phyloP scores from a whole-genome alignment of 2,797 vertebrate species.

The Acrossocheilus fasciatus region DNA sequence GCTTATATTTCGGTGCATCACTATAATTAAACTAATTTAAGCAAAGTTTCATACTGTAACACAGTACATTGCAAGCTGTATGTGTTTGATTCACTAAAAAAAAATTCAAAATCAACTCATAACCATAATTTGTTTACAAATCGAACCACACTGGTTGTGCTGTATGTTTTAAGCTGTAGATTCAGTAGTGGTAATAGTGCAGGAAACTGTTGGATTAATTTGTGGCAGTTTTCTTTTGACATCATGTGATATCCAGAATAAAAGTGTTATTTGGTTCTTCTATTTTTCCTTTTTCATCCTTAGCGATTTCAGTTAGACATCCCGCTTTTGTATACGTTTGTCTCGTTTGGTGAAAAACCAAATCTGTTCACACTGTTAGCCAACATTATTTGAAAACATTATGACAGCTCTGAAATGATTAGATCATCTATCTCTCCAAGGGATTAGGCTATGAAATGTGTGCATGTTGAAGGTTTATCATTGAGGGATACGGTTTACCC shows the following conservation, averaged over 20 bases:
- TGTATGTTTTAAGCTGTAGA: neutral
- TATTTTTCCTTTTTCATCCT: neutral
- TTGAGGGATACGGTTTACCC: constrained; percentile 3
- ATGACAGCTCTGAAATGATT: neutral
- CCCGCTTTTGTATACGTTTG: neutral
- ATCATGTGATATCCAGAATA: neutral
- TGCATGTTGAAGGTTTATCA: constrained; percentile 28
- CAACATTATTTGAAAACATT: constrained; percentile 24
- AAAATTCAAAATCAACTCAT: neutral
- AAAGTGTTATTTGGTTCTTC: neutral
- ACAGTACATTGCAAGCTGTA: neutral
- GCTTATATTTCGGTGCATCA: neutral
- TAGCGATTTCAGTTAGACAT: neutral
- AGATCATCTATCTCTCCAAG: constrained; percentile 16
- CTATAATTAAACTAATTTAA: neutral
- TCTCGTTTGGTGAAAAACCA: neutral
- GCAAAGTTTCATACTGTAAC: neutral
- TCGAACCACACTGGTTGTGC: neutral
- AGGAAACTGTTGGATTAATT: neutral
- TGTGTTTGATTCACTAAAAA: neutral
- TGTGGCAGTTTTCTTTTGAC: too few relatives aligned
- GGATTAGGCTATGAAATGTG: neutral
- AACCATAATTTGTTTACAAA: neutral
- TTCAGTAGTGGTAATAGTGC: neutral
- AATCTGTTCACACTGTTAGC: neutral